Evolutionary conservation across 2,797 vertebrate genomes (phyloP).

Genomic region (Myotis findleyi): DNA sequence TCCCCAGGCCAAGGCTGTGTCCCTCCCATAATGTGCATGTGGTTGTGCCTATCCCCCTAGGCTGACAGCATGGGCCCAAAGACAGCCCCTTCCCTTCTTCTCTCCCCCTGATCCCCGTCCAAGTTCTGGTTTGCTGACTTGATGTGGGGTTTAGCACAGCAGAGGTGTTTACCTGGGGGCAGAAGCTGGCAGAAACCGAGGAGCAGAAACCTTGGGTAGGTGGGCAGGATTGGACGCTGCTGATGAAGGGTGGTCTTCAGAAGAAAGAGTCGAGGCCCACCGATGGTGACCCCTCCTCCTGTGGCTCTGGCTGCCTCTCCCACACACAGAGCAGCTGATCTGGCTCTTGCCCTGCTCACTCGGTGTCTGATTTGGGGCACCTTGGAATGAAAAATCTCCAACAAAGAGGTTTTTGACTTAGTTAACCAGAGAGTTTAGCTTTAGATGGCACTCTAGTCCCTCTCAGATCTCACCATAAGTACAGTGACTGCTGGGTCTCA

Average conservation of each 20-base stretch:
- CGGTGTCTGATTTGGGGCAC: neutral
- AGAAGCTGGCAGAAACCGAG: neutral
- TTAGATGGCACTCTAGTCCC: neutral
- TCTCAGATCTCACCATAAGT: neutral
- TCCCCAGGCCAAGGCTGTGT: neutral
- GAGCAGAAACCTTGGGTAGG: neutral
- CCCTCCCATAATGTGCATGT: neutral
- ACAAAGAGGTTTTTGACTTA: neutral
- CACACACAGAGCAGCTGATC: accelerated
- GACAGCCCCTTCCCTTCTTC: neutral
- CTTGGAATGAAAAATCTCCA: neutral
- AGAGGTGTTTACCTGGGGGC: neutral
- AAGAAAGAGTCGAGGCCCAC: no score
- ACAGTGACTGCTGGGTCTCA: neutral
- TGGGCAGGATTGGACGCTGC: neutral
- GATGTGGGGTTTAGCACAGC: neutral
- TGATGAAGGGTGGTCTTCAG: neutral
- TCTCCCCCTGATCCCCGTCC: accelerated
- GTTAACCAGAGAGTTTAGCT: neutral
- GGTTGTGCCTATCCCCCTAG: neutral
- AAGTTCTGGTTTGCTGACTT: neutral
- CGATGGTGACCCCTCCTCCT: accelerated
- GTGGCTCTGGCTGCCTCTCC: neutral
- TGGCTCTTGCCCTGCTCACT: neutral
- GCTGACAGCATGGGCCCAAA: neutral